Percentiles rank a stretch among this genome's conserved stretches.
These are phyloP conservation scores for Phyllostomus discolor DNA, from an alignment of 2,113 vertebrate species.

Conservation along the genomic window DNA sequence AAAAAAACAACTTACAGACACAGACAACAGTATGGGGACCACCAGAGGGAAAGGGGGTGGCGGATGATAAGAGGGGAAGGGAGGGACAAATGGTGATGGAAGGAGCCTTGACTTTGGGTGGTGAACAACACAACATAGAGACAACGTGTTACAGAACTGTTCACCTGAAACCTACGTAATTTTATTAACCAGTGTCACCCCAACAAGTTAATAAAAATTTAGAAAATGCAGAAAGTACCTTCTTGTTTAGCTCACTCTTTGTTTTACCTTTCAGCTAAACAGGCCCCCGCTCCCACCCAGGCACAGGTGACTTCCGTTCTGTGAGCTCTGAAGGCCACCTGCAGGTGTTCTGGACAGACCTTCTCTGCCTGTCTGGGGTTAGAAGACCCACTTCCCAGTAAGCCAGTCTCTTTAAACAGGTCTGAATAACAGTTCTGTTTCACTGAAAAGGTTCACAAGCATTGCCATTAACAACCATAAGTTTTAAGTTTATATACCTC, in stretches of 20 bases:
- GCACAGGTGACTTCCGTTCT: background rate
- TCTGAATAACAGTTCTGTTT: background rate
- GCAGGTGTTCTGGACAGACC: background rate
- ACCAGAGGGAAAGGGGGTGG: background rate
- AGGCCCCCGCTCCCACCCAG: background rate
- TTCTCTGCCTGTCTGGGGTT: background rate
- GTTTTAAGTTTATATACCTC: conserved; percentile 4
- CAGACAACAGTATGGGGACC: background rate
- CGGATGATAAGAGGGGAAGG: background rate
- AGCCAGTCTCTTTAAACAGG: background rate
- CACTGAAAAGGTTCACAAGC: background rate
- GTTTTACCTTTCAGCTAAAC: background rate
- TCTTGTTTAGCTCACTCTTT: background rate
- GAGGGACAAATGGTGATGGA: background rate
- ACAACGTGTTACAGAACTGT: no score
- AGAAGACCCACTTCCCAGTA: background rate
- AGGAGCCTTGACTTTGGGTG: background rate
- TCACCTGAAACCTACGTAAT: background rate
- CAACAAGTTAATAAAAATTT: background rate
- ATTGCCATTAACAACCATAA: background rate
- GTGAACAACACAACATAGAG: background rate
- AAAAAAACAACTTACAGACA: background rate
- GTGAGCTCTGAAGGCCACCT: background rate
- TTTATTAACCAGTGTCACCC: background rate
- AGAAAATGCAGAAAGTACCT: background rate